Conservation (phyloP, 2,113 vertebrate species). For the Cathartes aura region DNA sequence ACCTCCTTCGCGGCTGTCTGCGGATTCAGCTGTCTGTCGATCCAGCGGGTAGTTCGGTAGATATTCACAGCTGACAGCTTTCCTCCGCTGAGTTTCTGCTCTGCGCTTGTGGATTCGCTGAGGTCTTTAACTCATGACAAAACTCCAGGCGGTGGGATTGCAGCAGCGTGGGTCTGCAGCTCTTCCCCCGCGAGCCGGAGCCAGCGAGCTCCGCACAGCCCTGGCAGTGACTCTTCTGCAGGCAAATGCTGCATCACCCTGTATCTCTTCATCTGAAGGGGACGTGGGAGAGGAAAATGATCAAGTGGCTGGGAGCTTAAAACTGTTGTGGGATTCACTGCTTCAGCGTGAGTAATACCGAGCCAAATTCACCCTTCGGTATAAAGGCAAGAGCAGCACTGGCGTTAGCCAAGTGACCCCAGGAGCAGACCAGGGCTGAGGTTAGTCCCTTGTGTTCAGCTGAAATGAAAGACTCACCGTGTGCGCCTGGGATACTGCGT, state of each 20-base stretch:
- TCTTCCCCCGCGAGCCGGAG: background rate
- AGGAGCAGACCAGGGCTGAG: background rate
- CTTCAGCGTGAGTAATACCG: conserved; percentile 3
- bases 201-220: conserved; percentile 23
- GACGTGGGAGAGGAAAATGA: conserved; percentile 54
- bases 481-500: background rate
- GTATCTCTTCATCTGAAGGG: conserved; percentile 46
- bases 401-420: background rate
- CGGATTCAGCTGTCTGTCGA: conserved; percentile 21
- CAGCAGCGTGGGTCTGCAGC: conserved; percentile 35
- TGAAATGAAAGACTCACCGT: background rate
- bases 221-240: conserved; percentile 63
- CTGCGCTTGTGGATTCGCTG: background rate
- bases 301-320: conserved; percentile 43
- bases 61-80: conserved; percentile 16
- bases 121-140: background rate
- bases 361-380: background rate
- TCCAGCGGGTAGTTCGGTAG: background rate
- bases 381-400: background rate
- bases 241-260: conserved; percentile 64
- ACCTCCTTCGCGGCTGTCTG: conserved; percentile 3
- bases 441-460: background rate
- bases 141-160: conserved; percentile 12
- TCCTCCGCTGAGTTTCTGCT: background rate
- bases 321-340: conserved; percentile 20